Evolutionary conservation across 2,888 invertebrate species (phyloP), one percentile per base, ranked within the genome.

Genomic region (Pandemis cinnamomeana): DNA sequence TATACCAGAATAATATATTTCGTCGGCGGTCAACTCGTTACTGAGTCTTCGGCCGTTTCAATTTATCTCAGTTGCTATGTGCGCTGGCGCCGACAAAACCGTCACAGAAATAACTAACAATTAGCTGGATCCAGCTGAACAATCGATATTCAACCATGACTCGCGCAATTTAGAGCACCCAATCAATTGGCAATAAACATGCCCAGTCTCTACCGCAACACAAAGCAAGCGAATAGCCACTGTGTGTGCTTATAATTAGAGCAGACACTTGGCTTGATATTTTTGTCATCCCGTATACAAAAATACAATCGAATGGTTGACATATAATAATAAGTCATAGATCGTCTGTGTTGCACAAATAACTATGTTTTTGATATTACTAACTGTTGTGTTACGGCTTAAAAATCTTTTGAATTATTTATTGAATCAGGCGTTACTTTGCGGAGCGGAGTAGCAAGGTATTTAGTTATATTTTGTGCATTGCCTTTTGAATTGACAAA

Each of bases 31-130:
- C 10, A 27, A 10, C 11, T 46, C 46, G 11, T 46, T 27, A 71
- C 55, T 41, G 36, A 55, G 36, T 48, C 15, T 58, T 10, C 58
- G 15, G 27, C 64, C 41, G 6, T 6, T 27, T 10, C 27, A 60
- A 66, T 71, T 71, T 51, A 61, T 42, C 48, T 20, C 58, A 51
- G 71, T 67, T 67, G 60, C 71, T 71, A 67, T 27, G 67, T 61
- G 71, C 51, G 67, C 60, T 20, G 13, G 60, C 67, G 60, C 7
- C 58, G 60, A 48, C 41, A 7, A 27, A 13, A 27, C 58, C 11
- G 58, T 7, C 62, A n/a, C 41, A 27, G 7, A 71, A 71, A 67
- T 67, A 71, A 67, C 42, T 66, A 10, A 27, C 61, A 53, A 61
- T 67, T 61, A 71, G 51, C 51, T 15, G 5, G 20, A 27, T n/a